These are phyloP conservation scores for Apotomis capreana DNA, from an alignment of 2,888 invertebrate species.

Conservation along the genomic window DNA sequence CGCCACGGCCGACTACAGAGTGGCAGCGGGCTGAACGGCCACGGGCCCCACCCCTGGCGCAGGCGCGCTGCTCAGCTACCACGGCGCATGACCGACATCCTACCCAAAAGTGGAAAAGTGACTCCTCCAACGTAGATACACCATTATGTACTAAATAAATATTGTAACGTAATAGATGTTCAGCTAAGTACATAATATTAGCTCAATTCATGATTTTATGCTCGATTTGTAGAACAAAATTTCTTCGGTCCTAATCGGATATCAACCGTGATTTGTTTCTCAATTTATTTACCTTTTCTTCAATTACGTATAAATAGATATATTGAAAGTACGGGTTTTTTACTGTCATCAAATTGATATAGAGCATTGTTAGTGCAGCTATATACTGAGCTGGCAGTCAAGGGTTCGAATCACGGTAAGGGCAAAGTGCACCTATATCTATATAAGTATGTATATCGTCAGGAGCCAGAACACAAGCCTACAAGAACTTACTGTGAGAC, in stretches of 20 bases:
- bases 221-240: conserved; percentile 52
- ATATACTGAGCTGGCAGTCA: too few relatives aligned
- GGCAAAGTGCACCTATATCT: too few relatives aligned
- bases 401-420: too few relatives aligned
- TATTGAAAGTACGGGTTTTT: too few relatives aligned
- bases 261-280: neutral
- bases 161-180: conserved; percentile 75
- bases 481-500: too few relatives aligned
- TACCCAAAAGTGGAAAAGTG: conserved; percentile 82
- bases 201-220: conserved; percentile 64
- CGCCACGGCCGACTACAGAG: conserved; percentile 78
- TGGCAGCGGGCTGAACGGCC: conserved; percentile 74
- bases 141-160: conserved; percentile 82
- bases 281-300: conserved; percentile 18
- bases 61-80: conserved; percentile 62
- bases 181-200: conserved; percentile 68
- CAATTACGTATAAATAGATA: neutral
- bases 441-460: too few relatives aligned
- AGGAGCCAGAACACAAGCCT: too few relatives aligned
- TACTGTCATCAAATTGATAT: too few relatives aligned
- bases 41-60: conserved; percentile 80
- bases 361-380: too few relatives aligned
- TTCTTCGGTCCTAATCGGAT: conserved; percentile 41
- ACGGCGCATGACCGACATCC: conserved; percentile 80
- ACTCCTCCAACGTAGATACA: conserved; percentile 81